phyloP scores from a whole-genome alignment of 1,140 invertebrate species.

The Cotesia typhae region DNA sequence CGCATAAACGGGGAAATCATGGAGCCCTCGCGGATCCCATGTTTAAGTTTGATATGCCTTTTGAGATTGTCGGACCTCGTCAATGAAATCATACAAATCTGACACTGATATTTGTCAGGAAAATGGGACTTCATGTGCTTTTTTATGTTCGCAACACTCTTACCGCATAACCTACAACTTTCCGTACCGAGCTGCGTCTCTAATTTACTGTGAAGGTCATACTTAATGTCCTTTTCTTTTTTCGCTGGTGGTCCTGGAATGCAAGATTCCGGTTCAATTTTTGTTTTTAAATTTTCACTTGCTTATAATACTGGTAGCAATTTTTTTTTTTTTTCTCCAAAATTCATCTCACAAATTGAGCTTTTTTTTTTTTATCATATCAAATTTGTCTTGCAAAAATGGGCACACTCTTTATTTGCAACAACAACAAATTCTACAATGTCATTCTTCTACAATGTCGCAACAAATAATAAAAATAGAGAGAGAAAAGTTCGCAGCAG shows the following conservation, averaged over 20 bases:
- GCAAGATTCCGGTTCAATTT: slow-evolving; percentile 57
- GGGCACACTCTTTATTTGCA: slow-evolving; percentile 38
- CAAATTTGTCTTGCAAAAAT: slow-evolving; percentile 19
- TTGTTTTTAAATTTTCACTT: slow-evolving; percentile 24
- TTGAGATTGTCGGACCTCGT: slow-evolving; percentile 66
- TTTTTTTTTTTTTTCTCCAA: too few relatives aligned
- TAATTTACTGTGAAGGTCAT: slow-evolving; percentile 61
- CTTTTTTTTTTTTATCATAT: too few relatives aligned
- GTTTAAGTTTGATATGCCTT: slow-evolving; percentile 65
- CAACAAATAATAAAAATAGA: slow-evolving; percentile 9
- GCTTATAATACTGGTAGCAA: not conserved
- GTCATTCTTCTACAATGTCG: slow-evolving; percentile 31
- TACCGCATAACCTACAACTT: slow-evolving; percentile 63
- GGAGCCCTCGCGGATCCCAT: slow-evolving; percentile 59
- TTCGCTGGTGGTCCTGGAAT: slow-evolving; percentile 63
- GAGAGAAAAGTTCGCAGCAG: slow-evolving; percentile 7
- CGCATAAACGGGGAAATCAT: slow-evolving; percentile 59
- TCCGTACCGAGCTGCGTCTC: slow-evolving; percentile 57
- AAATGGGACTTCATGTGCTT: slow-evolving; percentile 67
- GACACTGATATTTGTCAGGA: slow-evolving; percentile 64
- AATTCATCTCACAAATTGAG: too few relatives aligned
- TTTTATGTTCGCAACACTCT: slow-evolving; percentile 65
- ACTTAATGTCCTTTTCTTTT: slow-evolving; percentile 63
- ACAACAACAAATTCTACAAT: slow-evolving; percentile 52
- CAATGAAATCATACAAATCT: slow-evolving; percentile 65